A percentile compares a stretch with the other conserved stretches of the same genome.
These are phyloP conservation scores for Helicolenus hilgendorfi DNA, from an alignment of 2,797 vertebrate genomes.

Conservation along the genomic window DNA sequence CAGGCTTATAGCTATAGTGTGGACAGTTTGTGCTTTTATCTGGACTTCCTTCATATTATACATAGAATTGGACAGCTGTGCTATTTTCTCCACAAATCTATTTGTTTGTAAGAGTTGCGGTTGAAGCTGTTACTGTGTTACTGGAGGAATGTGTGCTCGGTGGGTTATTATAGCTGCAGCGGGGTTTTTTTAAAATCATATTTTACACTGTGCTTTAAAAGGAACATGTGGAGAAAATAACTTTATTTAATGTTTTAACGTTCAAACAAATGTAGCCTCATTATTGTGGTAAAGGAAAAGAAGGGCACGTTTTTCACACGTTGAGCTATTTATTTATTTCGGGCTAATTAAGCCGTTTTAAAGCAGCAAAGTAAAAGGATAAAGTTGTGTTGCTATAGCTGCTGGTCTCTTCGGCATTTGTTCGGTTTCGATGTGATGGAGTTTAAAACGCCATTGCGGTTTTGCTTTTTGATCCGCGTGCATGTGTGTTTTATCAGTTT, in stretches of 20 bases:
- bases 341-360: neutral
- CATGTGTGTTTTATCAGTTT: slow-evolving; percentile 10
- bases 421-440: neutral
- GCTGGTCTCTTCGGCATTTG: neutral
- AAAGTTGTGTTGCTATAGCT: neutral
- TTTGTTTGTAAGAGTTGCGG: neutral
- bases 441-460: neutral
- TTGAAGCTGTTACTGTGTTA: neutral
- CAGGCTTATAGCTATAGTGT: too few species aligned
- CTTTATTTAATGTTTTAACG: neutral
- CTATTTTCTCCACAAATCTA: neutral
- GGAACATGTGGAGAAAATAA: slow-evolving; percentile 5
- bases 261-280: neutral
- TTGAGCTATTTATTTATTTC: neutral
- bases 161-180: neutral
- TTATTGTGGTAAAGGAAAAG: neutral
- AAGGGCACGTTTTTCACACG: neutral
- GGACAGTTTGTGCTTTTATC: neutral
- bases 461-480: neutral
- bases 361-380: neutral
- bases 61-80: neutral
- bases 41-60: too few species aligned
- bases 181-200: neutral
- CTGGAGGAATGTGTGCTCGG: slow-evolving; percentile 5
- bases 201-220: neutral